Evolutionary conservation across 2,797 vertebrate genomes (phyloP), one percentile per base, ranked within the genome.

Genomic region (Helicolenus hilgendorfi): DNA sequence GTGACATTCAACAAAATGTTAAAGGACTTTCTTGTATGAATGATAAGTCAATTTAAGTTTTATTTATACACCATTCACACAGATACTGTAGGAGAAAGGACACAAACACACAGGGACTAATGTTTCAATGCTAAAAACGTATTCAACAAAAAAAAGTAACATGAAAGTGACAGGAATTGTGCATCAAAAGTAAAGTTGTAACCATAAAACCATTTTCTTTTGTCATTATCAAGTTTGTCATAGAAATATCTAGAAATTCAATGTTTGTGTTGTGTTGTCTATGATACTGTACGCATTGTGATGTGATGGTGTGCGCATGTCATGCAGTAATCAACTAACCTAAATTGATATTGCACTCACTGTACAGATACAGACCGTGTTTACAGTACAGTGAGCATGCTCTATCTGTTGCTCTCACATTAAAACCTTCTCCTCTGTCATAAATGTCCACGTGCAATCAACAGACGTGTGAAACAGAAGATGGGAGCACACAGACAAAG

Each of bases 321-420:
- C 33, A 8, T 29, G 29, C 20, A 49, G 59, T 72, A 90, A 88
- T 91, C 77, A 77, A 14, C 65, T 26, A 77, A 60, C 65, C 41
- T 69, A 45, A 20, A 77, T 13, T 86, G 82, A 92, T 91, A 76
- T 20, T 72, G 35, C 27, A 68, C 31, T 87, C 36, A 35, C 13
- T 88, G 78, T 63, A 69, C 78, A 75, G 85, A 91, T 81, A 83
- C 29, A 60, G 65, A 55, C 60, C 20, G 49, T 86, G 49, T 94
- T 89, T 84, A 79, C 13, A 87, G 71, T 71, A 89, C 81, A 59
- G 62, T 41, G 31, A 81, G 60, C 38, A 72, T 72, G 49, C 4
- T 73, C 65, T 85, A 59, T 76, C 29, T 89, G 49, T 35, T 49
- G 14, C 33, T 83, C 8, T 76, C 31, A 33, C 67, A 53, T 53